Percentiles rank a stretch among this genome's conserved stretches.
Conservation (phyloP, 1,140 invertebrate species). For the Gryon sp. region DNA sequence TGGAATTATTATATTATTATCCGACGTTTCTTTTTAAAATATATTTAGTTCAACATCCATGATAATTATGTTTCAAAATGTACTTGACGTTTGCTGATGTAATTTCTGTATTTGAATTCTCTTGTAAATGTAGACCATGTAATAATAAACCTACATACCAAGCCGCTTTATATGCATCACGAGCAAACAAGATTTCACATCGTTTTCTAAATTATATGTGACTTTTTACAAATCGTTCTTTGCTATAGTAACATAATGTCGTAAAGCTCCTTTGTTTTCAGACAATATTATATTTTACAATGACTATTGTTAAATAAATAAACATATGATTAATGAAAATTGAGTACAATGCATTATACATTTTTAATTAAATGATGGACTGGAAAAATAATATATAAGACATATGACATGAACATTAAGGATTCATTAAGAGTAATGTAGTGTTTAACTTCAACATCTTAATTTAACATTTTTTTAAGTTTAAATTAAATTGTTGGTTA, state of each 20-base stretch:
- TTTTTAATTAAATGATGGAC: too few relatives aligned
- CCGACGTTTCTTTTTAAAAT: slow-evolving; percentile 17
- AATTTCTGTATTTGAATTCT: slow-evolving; percentile 43
- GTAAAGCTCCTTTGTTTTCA: too few relatives aligned
- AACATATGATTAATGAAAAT: too few relatives aligned
- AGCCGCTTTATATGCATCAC: slow-evolving; percentile 28
- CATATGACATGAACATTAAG: too few relatives aligned
- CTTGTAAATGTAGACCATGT: slow-evolving; percentile 32
- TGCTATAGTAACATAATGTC: background rate
- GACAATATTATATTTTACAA: too few relatives aligned
- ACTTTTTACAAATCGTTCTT: background rate
- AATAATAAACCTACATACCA: slow-evolving; percentile 47
- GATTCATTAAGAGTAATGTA: too few relatives aligned
- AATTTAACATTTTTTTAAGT: too few relatives aligned
- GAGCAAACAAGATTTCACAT: slow-evolving; percentile 6
- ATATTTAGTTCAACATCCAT: slow-evolving; percentile 35
- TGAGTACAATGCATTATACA: too few relatives aligned
- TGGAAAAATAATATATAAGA: too few relatives aligned
- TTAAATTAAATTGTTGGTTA: too few relatives aligned
- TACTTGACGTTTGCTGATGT: slow-evolving; percentile 37
- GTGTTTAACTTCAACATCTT: too few relatives aligned
- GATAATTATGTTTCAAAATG: slow-evolving; percentile 43
- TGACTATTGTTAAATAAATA: too few relatives aligned
- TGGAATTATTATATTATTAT: slow-evolving; percentile 28
- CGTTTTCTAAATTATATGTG: background rate